Evolutionary conservation across 2,113 vertebrate genomes (phyloP).

Genomic region (Nycticorax nycticorax): DNA sequence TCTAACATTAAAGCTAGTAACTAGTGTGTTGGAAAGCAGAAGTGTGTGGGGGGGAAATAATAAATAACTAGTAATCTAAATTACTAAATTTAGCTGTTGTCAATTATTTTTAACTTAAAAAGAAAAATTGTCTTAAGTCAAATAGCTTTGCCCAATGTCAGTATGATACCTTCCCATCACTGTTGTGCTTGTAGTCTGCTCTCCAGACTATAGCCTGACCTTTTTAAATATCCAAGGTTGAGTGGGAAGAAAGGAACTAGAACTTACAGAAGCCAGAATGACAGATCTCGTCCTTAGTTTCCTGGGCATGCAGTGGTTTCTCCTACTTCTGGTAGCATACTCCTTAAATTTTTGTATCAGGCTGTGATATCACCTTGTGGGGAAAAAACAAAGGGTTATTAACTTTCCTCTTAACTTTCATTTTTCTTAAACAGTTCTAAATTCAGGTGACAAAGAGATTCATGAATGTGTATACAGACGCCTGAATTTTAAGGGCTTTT

Average conservation of each 20-base stretch:
- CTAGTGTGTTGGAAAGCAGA: background rate
- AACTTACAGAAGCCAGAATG: background rate
- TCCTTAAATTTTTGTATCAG: background rate
- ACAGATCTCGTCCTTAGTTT: background rate
- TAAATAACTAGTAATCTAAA: background rate
- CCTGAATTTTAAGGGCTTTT: background rate
- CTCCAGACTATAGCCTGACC: background rate
- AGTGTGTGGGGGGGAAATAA: background rate
- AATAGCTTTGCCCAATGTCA: background rate
- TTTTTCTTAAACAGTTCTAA: background rate
- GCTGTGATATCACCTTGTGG: background rate
- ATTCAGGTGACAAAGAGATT: background rate
- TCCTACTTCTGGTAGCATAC: background rate
- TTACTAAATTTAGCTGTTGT: background rate
- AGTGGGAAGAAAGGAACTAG: background rate
- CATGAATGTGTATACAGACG: background rate
- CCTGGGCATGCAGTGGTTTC: background rate
- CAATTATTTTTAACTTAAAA: background rate
- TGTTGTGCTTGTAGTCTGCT: background rate
- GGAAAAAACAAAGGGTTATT: background rate
- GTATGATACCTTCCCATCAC: background rate
- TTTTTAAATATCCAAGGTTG: background rate
- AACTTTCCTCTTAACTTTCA: background rate
- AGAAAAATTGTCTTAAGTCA: background rate
- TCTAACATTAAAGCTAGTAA: background rate